These are phyloP conservation scores for Pedetes capensis DNA, from an alignment of 2,113 vertebrate species.

Conservation along the genomic window DNA sequence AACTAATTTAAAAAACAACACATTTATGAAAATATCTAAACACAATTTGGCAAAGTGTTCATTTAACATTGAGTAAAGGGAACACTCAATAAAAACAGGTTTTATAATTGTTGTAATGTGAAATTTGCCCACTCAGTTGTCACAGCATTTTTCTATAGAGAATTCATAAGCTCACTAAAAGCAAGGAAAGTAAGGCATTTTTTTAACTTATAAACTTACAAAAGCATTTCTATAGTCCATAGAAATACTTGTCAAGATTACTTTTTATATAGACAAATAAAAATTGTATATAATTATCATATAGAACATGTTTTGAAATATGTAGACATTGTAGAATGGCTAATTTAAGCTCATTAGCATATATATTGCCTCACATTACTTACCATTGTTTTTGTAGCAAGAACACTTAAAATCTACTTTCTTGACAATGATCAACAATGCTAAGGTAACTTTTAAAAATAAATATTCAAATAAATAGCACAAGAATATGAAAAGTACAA, in stretches of 20 bases:
- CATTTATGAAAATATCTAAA: background rate
- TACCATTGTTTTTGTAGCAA: background rate
- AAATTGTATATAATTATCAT: background rate
- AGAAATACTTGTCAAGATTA: background rate
- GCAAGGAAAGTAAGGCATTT: background rate
- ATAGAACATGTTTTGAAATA: background rate
- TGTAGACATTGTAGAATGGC: background rate
- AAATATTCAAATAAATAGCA: background rate
- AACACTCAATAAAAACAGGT: background rate
- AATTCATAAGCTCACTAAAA: background rate
- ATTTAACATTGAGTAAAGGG: background rate
- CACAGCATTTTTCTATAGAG: background rate
- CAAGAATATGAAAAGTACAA: background rate
- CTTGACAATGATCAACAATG: background rate
- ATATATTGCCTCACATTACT: background rate
- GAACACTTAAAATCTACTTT: background rate
- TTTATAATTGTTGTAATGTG: background rate
- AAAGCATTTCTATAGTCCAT: background rate
- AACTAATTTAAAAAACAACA: background rate
- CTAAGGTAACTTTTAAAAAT: background rate
- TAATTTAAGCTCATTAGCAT: background rate
- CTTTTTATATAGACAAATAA: background rate
- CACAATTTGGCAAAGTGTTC: background rate
- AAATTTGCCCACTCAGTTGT: constrained; percentile 7
- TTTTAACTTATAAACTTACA: background rate